These are phyloP conservation scores for Cyphomyrmex costatus DNA, from an alignment of 1,140 invertebrate genomes.

Conservation along the genomic window DNA sequence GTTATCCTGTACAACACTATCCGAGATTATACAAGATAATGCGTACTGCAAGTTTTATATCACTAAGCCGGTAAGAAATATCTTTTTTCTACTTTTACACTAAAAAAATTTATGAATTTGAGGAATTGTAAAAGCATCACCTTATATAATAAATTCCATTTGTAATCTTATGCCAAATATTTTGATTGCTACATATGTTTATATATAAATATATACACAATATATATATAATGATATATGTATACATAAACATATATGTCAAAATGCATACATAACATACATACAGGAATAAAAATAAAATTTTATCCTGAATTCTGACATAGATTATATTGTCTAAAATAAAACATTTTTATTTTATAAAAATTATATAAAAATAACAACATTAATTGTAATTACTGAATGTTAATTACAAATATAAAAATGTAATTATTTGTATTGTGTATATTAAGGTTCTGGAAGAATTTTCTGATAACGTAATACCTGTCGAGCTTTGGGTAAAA, in stretches of 20 bases:
- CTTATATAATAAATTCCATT: background rate
- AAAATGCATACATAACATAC: no score
- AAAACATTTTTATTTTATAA: background rate
- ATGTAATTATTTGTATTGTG: background rate
- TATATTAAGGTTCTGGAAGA: slow-evolving; percentile 46
- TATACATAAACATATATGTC: background rate
- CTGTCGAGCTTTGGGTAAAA: slow-evolving; percentile 88
- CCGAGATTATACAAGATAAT: slow-evolving; percentile 86
- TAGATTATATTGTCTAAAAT: background rate
- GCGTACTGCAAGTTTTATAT: slow-evolving; percentile 78
- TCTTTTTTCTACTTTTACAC: background rate
- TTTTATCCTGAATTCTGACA: background rate
- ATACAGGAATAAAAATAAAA: background rate
- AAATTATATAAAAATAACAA: background rate
- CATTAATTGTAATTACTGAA: slow-evolving; percentile 9
- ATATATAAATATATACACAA: background rate
- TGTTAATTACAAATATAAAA: background rate
- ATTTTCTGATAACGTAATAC: slow-evolving; percentile 83
- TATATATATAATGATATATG: no score
- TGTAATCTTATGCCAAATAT: background rate
- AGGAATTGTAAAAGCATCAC: background rate
- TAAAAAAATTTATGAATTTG: background rate
- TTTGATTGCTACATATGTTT: background rate
- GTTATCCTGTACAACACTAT: slow-evolving; percentile 86
- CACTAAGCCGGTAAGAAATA: slow-evolving; percentile 79